Percentiles rank a stretch among this genome's conserved stretches.
These are phyloP conservation scores for Tenthredo mesomela DNA, from an alignment of 2,888 invertebrate species.

Conservation along the genomic window DNA sequence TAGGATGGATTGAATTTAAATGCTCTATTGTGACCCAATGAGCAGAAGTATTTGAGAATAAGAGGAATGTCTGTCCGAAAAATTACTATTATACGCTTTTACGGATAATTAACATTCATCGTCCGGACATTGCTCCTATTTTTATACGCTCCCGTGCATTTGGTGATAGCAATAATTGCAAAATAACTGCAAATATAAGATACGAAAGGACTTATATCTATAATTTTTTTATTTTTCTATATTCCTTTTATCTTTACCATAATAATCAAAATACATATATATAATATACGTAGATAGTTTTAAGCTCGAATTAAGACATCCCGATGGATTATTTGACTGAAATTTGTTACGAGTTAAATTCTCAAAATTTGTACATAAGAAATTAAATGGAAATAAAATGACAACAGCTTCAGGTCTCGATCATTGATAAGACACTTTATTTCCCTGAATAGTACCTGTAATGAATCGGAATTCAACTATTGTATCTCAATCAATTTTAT, in stretches of 20 bases:
- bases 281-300: not conserved
- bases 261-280: conserved; percentile 32
- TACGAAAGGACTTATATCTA: not conserved
- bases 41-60: not conserved
- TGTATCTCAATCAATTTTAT: not conserved
- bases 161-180: not conserved
- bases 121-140: not conserved
- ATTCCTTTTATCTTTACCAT: not conserved
- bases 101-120: not conserved
- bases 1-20: not conserved
- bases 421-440: not conserved
- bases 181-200: not conserved
- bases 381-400: conserved; percentile 28
- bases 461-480: not conserved
- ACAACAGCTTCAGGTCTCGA: not conserved
- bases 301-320: conserved; percentile 38
- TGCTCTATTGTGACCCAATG: not conserved
- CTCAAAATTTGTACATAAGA: conserved; percentile 35
- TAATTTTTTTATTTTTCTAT: not conserved
- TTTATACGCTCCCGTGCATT: not conserved
- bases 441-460: not conserved
- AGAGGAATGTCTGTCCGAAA: not conserved
- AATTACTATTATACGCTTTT: not conserved
- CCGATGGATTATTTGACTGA: conserved; percentile 48
- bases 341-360: conserved; percentile 28